Conservation (phyloP, 2,888 invertebrate species). For the Mechanitis mazaeus region DNA sequence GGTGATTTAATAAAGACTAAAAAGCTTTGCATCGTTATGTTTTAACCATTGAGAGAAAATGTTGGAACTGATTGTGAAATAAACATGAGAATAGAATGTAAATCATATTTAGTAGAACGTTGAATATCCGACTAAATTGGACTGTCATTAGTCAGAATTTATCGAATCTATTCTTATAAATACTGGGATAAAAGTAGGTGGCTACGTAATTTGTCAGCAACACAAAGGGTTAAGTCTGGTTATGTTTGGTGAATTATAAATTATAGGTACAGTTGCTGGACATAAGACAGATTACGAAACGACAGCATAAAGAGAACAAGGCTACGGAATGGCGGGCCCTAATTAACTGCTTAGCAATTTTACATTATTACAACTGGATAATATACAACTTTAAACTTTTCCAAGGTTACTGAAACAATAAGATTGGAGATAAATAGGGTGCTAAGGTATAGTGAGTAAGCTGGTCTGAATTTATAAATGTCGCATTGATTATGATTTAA, state of each 20-base stretch:
- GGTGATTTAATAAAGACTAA: too few species aligned
- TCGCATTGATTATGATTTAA: too few species aligned
- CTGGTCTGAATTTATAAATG: neutral
- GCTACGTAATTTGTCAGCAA: conserved; percentile 64
- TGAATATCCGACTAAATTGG: conserved; percentile 26
- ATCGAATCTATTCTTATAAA: conserved; percentile 26
- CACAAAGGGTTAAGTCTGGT: conserved; percentile 61
- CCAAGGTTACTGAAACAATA: conserved; percentile 20
- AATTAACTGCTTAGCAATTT: conserved; percentile 73
- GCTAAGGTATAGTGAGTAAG: conserved; percentile 1
- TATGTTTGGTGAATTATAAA: conserved; percentile 53
- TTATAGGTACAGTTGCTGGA: conserved; percentile 58
- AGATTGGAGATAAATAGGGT: conserved; percentile 11
- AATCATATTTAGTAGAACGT: conserved; percentile 28
- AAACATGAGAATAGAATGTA: conserved; percentile 21
- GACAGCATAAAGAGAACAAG: conserved; percentile 53
- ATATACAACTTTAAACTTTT: conserved; percentile 21
- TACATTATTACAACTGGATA: conserved; percentile 51
- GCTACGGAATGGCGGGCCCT: conserved; percentile 61
- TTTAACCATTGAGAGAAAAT: conserved; percentile 17
- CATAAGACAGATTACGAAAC: conserved; percentile 65
- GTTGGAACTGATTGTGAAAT: conserved; percentile 14
- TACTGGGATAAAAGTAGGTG: conserved; percentile 51
- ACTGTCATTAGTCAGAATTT: conserved; percentile 22
- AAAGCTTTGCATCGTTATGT: conserved; percentile 2